Evolutionary conservation across 2,113 vertebrate species (phyloP), one percentile per base, ranked within the genome.

Genomic region (Peucedramus taeniatus): DNA sequence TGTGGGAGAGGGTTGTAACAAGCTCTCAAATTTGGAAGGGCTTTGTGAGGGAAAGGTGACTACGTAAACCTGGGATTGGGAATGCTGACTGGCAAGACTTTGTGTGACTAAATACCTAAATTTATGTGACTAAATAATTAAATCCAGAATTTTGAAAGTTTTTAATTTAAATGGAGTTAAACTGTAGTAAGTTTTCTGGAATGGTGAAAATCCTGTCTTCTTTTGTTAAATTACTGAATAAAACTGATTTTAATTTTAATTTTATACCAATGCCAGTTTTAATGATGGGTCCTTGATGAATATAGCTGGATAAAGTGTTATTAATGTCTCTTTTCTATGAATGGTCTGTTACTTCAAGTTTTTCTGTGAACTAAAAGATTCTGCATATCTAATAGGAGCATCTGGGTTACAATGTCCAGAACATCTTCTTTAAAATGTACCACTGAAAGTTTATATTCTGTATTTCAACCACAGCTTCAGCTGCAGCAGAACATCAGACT

Each of bases 401-500:
- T 69, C 31, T 64, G 53, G 19, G 10, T 19, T 77, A 17, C 27
- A 63, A 56, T 21, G 10, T 74, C 37, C 45, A 42, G 66, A 65
- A 70, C 28, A 13, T 79, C 53, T 56, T 53, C 15, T 81, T 69
- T 42, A 81, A 57, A 59, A 51, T 77, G 22, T 53, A 18, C 11
- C 9, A 15, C 4, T 95, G 42, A 28, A 59, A 78, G n/a, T 57
- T 64, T 53, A 2, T 69, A 8, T 70, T 80, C 33, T 61, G 7
- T 69, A 75, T 82, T 89, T 65, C 63, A 79, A 75, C 47, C 35
- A 63, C 81, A 98, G 98, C 93, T 95, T 51, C 98, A 98, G 96
- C 68, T 98, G 91, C 98, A 98, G 69, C 97, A 98, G 88, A 98
- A 98, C 35, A 97, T 98, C 90, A 95, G 94, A 26, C 94, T 99